A percentile compares a stretch with the other conserved stretches of the same genome.
These are phyloP conservation scores for Gavia stellata DNA, from an alignment of 2,113 vertebrate genomes.

Conservation along the genomic window DNA sequence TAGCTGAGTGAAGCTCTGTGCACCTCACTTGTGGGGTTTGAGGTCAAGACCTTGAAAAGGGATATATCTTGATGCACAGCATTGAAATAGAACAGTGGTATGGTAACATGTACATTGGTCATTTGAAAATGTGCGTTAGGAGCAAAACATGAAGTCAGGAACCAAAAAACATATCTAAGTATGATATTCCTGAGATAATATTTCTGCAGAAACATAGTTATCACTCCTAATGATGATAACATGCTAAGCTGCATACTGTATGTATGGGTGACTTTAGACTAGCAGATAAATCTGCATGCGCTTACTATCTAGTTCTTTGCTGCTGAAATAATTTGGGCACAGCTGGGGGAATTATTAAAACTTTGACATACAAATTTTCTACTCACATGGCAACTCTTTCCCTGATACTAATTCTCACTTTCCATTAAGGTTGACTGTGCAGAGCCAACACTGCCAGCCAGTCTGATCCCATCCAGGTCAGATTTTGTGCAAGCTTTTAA, in stretches of 20 bases:
- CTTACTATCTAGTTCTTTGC: neutral
- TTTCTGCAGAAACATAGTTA: neutral
- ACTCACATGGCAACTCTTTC: fast-evolving
- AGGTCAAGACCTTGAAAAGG: neutral
- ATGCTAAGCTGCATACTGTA: neutral
- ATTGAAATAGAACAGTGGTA: neutral
- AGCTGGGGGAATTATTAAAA: neutral
- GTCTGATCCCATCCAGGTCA: conserved; percentile 53
- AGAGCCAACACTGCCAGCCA: neutral
- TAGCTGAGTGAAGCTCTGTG: neutral
- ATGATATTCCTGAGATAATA: neutral
- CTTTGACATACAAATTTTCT: neutral
- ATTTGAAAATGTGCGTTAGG: fast-evolving
- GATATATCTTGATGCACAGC: neutral
- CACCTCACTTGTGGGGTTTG: neutral
- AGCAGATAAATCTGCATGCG: neutral
- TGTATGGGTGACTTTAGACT: neutral
- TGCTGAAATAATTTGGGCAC: neutral
- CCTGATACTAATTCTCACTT: neutral
- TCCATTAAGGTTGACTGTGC: conserved; percentile 15
- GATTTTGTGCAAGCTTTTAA: neutral
- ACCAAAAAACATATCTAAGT: neutral
- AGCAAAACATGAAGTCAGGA: neutral
- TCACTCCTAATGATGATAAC: neutral
- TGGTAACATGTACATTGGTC: fast-evolving